Conservation (phyloP, 2,888 invertebrate genomes). For the Scaptomyza cyrtandrae region DNA sequence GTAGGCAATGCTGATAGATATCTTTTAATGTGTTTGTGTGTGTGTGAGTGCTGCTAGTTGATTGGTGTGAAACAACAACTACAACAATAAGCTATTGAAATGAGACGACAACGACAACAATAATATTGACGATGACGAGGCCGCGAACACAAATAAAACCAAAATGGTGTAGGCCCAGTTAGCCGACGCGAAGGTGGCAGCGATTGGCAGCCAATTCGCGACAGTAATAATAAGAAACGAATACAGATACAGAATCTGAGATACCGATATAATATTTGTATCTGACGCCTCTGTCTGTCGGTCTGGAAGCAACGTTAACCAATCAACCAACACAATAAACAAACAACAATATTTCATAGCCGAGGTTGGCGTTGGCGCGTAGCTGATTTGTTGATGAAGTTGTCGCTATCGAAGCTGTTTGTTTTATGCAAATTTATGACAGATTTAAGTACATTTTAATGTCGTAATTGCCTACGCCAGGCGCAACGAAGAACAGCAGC, state of each 20-base stretch:
- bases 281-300: slow-evolving; percentile 47
- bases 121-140: slow-evolving; percentile 59
- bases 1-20: slow-evolving; percentile 61
- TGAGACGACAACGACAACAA: slow-evolving; percentile 68
- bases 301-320: slow-evolving; percentile 41
- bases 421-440: slow-evolving; percentile 62
- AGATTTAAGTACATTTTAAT: slow-evolving; percentile 71
- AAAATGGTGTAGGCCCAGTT: slow-evolving; percentile 79
- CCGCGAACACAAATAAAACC: slow-evolving; percentile 63
- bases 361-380: slow-evolving; percentile 59
- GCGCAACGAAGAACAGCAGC: slow-evolving; percentile 15
- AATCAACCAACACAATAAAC: slow-evolving; percentile 57
- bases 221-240: slow-evolving; percentile 32
- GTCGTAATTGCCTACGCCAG: slow-evolving; percentile 66
- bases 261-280: slow-evolving; percentile 28
- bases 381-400: slow-evolving; percentile 79
- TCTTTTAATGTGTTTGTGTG: slow-evolving; percentile 29
- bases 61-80: slow-evolving; percentile 68
- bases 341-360: slow-evolving; percentile 25
- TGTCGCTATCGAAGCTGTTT: slow-evolving; percentile 52
- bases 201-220: slow-evolving; percentile 57
- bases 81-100: slow-evolving; percentile 80
- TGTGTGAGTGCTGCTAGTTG: slow-evolving; percentile 43
- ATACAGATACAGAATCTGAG: slow-evolving; percentile 19
- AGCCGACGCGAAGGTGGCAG: slow-evolving; percentile 73